A percentile compares a stretch with the other conserved stretches of the same genome.
phyloP scores from a whole-genome alignment of 2,888 invertebrate species.

The Eumerus sabulonum region DNA sequence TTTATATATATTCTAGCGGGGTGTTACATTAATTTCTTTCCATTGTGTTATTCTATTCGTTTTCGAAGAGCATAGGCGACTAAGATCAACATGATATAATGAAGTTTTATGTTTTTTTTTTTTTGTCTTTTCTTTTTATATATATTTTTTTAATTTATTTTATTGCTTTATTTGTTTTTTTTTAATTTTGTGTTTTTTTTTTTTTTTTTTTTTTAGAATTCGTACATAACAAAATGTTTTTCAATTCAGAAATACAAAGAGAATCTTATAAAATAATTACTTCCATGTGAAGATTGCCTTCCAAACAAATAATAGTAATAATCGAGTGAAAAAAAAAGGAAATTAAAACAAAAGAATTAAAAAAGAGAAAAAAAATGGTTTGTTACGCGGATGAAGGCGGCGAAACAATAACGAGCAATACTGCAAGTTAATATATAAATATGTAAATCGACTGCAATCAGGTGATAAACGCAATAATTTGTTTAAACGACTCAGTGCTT shows the following conservation, averaged over 20 bases:
- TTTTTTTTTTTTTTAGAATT: slow-evolving; percentile 39
- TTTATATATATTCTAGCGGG: not conserved
- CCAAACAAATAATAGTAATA: slow-evolving; percentile 13
- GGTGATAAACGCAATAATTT: slow-evolving; percentile 41
- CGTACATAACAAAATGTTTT: slow-evolving; percentile 45
- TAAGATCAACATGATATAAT: slow-evolving; percentile 52
- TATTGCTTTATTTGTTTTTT: slow-evolving; percentile 54
- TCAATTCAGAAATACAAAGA: slow-evolving; percentile 45
- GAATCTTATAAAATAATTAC: slow-evolving; percentile 43
- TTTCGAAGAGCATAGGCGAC: slow-evolving; percentile 54
- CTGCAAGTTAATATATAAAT: slow-evolving; percentile 5
- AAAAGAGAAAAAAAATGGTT: too few relatives aligned
- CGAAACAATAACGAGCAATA: not conserved
- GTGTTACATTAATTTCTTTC: slow-evolving; percentile 35
- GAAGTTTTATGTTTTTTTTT: slow-evolving; percentile 31
- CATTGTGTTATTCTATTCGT: slow-evolving; percentile 32
- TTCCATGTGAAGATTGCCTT: slow-evolving; percentile 6
- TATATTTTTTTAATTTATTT: slow-evolving; percentile 45
- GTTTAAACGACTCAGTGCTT: slow-evolving; percentile 51
- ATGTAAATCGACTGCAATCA: not conserved
- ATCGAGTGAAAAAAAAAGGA: slow-evolving; percentile 21
- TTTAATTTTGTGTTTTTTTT: slow-evolving; percentile 41
- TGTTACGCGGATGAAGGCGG: too few relatives aligned
- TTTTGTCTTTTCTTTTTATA: slow-evolving; percentile 16
- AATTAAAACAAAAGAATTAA: slow-evolving; percentile 13